A percentile compares a stretch with the other conserved stretches of the same genome.
These are phyloP conservation scores for Scytalopus superciliaris DNA, from an alignment of 2,113 vertebrate species.

Conservation along the genomic window DNA sequence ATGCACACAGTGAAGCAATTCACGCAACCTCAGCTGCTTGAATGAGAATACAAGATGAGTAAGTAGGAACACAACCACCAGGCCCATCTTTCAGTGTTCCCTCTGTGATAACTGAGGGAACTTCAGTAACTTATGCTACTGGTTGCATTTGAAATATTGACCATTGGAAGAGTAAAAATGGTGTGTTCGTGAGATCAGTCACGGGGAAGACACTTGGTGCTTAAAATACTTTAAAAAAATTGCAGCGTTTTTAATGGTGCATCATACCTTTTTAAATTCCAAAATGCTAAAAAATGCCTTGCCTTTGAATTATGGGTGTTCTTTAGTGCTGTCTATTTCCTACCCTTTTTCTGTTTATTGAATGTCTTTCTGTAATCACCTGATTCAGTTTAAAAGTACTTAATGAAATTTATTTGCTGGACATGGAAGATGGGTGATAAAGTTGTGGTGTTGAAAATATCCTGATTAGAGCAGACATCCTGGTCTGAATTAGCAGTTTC, in stretches of 20 bases:
- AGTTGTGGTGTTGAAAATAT: not conserved
- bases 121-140: too few species aligned
- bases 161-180: not conserved
- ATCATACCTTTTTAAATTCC: not conserved
- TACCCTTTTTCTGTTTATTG: not conserved
- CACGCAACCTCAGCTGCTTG: not conserved
- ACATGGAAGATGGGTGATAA: not conserved
- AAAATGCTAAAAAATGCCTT: not conserved
- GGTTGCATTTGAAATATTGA: not conserved
- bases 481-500: slow-evolving; percentile 7
- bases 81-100: not conserved
- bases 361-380: not conserved
- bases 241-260: not conserved
- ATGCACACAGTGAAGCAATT: not conserved
- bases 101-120: not conserved
- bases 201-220: not conserved
- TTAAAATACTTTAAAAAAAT: not conserved
- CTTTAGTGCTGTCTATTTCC: not conserved
- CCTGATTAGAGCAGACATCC: not conserved
- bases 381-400: not conserved
- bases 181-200: not conserved
- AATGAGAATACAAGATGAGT: slow-evolving; percentile 15
- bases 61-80: not conserved
- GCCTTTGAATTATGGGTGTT: not conserved
- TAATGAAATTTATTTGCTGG: not conserved